Percentiles rank a stretch among this genome's conserved stretches.
These are phyloP conservation scores for Danaus melanippus DNA, from an alignment of 1,140 invertebrate species.

Conservation along the genomic window DNA sequence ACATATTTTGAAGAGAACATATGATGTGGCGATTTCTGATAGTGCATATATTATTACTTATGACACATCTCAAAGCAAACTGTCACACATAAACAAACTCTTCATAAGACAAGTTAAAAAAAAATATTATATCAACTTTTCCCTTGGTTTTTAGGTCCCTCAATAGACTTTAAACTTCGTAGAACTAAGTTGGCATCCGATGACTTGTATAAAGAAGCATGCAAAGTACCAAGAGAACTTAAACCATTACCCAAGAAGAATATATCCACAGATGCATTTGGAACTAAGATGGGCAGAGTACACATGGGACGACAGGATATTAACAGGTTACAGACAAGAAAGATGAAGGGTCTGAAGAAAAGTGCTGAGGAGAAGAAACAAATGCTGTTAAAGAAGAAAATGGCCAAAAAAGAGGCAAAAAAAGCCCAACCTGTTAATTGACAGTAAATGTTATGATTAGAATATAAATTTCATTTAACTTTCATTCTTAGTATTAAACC, in stretches of 20 bases:
- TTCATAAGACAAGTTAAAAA: background rate
- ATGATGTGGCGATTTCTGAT: no score
- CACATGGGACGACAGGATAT: slow-evolving; percentile 95
- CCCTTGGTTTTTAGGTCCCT: slow-evolving; percentile 76
- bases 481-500: no score
- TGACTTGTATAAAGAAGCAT: slow-evolving; percentile 91
- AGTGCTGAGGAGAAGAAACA: slow-evolving; percentile 78
- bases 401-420: slow-evolving; percentile 47
- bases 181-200: slow-evolving; percentile 91
- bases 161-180: slow-evolving; percentile 88
- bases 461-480: no score
- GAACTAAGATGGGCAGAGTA: slow-evolving; percentile 90
- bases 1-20: no score
- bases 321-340: slow-evolving; percentile 89
- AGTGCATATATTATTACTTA: no score
- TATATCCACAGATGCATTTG: slow-evolving; percentile 87
- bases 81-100: no score
- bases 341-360: slow-evolving; percentile 93
- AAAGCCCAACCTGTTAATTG: slow-evolving; percentile 21
- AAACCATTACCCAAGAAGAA: slow-evolving; percentile 94
- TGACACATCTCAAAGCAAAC: no score
- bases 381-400: slow-evolving; percentile 72
- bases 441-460: slow-evolving; percentile 20
- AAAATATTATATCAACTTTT: slow-evolving; percentile 7
- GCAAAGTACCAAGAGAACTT: slow-evolving; percentile 86